These are phyloP conservation scores for Amphiura filiformis DNA, from an alignment of 35 echinoderm and acorn worm species.

Conservation along the genomic window DNA sequence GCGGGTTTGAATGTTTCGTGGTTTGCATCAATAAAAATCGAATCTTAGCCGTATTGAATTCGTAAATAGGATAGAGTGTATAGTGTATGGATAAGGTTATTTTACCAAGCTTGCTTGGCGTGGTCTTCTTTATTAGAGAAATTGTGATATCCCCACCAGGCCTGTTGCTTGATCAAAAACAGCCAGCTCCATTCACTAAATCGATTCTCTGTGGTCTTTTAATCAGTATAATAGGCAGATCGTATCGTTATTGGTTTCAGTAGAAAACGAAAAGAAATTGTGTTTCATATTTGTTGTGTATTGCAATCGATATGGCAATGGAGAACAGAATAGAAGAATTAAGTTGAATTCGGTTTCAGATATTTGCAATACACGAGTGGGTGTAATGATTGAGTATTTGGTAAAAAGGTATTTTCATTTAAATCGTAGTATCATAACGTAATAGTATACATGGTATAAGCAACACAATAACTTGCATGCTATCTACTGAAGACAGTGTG, in stretches of 20 bases:
- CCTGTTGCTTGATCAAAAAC: background rate
- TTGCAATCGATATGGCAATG: background rate
- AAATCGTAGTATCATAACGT: too few relatives aligned
- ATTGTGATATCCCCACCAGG: background rate
- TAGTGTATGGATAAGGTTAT: background rate
- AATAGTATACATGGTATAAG: too few relatives aligned
- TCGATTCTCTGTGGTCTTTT: background rate
- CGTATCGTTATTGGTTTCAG: background rate
- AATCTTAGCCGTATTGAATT: background rate
- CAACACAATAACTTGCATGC: too few relatives aligned
- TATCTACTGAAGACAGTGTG: too few relatives aligned
- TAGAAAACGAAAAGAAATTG: background rate
- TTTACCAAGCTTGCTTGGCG: background rate
- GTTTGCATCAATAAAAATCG: constrained; percentile 7
- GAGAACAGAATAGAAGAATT: too few relatives aligned
- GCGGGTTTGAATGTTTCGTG: background rate
- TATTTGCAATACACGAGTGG: too few relatives aligned
- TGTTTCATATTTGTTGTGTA: background rate
- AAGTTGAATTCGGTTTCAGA: too few relatives aligned
- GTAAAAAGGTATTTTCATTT: too few relatives aligned
- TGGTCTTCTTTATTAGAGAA: background rate
- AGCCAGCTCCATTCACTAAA: background rate
- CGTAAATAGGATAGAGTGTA: background rate
- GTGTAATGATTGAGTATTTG: too few relatives aligned
- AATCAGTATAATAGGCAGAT: background rate